Conservation (phyloP, 2,113 vertebrate species). For the Aythya baeri region DNA sequence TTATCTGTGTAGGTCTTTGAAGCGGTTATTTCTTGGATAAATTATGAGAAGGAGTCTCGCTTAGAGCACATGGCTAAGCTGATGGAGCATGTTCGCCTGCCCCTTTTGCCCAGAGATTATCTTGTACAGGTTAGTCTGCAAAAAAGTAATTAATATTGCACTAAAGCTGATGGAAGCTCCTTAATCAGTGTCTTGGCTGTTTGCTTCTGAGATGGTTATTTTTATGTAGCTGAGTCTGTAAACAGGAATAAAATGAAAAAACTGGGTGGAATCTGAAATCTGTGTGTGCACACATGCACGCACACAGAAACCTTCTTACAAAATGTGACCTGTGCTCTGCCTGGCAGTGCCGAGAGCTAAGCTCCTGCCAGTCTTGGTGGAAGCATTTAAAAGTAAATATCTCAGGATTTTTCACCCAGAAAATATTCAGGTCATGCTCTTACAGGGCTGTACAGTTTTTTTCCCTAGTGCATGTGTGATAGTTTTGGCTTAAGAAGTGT, state of each 20-base stretch:
- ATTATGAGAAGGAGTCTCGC: conserved; percentile 90
- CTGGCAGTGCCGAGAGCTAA: neutral
- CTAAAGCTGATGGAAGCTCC: neutral
- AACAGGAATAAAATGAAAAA: neutral
- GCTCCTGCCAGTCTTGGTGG: neutral
- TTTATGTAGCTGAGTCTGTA: neutral
- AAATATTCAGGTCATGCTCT: neutral
- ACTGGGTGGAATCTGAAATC: neutral
- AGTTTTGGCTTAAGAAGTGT: neutral
- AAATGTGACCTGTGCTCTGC: neutral
- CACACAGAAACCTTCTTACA: neutral
- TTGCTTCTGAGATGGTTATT: neutral
- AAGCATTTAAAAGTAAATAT: neutral
- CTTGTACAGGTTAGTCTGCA: conserved; percentile 88
- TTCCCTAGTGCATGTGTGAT: neutral
- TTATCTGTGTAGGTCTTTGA: conserved; percentile 88
- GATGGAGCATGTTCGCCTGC: conserved; percentile 95
- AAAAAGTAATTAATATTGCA: neutral
- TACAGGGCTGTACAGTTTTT: neutral
- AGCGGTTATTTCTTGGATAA: conserved; percentile 96
- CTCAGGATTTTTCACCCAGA: neutral
- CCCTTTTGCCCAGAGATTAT: conserved; percentile 92
- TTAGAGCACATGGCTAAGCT: conserved; percentile 93
- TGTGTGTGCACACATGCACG: neutral
- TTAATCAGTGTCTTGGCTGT: neutral